These are phyloP conservation scores for Agrotis ipsilon DNA, from an alignment of 2,888 invertebrate genomes.

Conservation along the genomic window DNA sequence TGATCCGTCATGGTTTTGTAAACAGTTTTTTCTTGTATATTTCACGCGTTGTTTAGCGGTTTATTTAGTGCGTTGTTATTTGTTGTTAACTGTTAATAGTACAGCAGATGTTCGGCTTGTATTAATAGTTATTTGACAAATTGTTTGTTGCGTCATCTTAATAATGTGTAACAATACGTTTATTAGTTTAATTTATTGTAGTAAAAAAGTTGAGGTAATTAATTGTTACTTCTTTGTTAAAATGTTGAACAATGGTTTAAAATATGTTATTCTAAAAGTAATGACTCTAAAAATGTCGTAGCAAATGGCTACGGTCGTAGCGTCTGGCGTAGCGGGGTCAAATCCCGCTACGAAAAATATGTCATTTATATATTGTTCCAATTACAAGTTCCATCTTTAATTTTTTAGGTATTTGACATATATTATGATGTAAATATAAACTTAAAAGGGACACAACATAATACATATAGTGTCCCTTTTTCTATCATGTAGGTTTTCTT, in stretches of 20 bases:
- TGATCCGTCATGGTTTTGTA: constrained; percentile 85
- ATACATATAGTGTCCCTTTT: too few relatives aligned
- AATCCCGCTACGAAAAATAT: not conserved
- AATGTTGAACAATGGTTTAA: constrained; percentile 25
- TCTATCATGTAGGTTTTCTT: too few relatives aligned
- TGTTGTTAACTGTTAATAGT: constrained; percentile 59
- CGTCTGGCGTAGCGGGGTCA: constrained; percentile 9
- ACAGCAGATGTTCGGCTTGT: constrained; percentile 75
- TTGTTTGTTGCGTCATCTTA: constrained; percentile 67
- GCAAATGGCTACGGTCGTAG: constrained; percentile 12
- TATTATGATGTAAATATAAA: too few relatives aligned
- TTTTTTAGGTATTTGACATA: too few relatives aligned
- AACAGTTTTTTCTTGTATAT: constrained; percentile 82
- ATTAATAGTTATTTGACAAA: constrained; percentile 77
- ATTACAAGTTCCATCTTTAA: too few relatives aligned
- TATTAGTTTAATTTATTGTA: constrained; percentile 69
- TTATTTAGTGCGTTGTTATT: constrained; percentile 79
- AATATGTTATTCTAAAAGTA: constrained; percentile 2
- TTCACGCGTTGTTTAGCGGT: constrained; percentile 86
- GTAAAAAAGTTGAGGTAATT: constrained; percentile 54
- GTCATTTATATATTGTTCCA: not conserved
- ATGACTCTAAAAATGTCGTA: not conserved
- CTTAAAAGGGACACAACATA: too few relatives aligned
- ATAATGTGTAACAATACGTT: constrained; percentile 52
- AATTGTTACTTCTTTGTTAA: constrained; percentile 43